phyloP scores from a whole-genome alignment of 2,113 vertebrate species.

The Calypte anna region DNA sequence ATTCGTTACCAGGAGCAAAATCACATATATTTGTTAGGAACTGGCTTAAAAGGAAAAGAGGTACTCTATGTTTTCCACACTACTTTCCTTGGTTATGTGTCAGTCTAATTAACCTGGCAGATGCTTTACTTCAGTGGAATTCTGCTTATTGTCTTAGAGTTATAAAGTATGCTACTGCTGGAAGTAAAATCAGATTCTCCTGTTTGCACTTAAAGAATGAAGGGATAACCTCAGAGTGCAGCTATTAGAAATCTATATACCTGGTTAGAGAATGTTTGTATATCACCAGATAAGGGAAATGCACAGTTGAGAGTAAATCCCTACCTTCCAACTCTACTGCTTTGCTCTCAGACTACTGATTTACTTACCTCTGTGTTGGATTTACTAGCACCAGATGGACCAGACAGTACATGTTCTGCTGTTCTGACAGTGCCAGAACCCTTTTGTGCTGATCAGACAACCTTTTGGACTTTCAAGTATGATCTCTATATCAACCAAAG shows the following conservation, averaged over 20 bases:
- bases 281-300: neutral
- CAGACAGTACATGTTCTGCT: rapidly evolving
- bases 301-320: neutral
- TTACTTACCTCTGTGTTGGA: rapidly evolving
- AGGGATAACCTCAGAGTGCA: neutral
- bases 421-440: rapidly evolving
- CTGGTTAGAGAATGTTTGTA: neutral
- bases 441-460: neutral
- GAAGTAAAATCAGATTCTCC: neutral
- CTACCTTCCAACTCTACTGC: neutral
- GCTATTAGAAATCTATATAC: neutral
- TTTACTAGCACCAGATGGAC: neutral
- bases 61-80: constrained; percentile 66
- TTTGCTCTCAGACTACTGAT: neutral
- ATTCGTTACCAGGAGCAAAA: constrained; percentile 84
- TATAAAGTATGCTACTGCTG: neutral
- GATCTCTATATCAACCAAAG: neutral
- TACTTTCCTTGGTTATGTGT: neutral
- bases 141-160: neutral
- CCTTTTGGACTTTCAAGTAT: neutral
- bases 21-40: constrained; percentile 86
- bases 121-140: neutral
- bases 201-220: neutral
- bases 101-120: neutral
- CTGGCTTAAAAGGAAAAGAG: constrained; percentile 89